phyloP scores from a whole-genome alignment of 2,113 vertebrate genomes.

The Scomber colias region DNA sequence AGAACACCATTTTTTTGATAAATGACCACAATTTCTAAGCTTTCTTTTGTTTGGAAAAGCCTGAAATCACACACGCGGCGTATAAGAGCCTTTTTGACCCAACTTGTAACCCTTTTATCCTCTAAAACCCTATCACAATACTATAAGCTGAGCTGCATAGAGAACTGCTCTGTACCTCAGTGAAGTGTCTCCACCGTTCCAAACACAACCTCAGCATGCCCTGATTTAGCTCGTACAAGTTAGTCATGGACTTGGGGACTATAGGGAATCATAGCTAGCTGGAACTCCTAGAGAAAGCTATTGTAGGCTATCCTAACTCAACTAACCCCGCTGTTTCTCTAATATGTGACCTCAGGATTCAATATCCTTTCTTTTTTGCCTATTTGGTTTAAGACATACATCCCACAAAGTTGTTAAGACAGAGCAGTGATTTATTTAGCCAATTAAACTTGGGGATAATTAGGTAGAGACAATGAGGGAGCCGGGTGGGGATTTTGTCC shows the following conservation, averaged over 20 bases:
- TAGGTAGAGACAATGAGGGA: constrained; percentile 66
- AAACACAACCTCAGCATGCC: constrained; percentile 27
- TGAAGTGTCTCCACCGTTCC: constrained; percentile 4
- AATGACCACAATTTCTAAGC: neutral
- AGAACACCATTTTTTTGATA: no score
- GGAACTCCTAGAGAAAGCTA: constrained; percentile 18
- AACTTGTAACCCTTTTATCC: constrained; percentile 10
- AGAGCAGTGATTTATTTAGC: constrained; percentile 78
- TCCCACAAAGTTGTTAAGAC: constrained; percentile 56
- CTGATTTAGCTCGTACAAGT: constrained; percentile 9
- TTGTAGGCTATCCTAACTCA: constrained; percentile 6
- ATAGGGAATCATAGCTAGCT: neutral
- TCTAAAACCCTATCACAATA: constrained; percentile 18
- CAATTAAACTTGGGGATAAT: constrained; percentile 80
- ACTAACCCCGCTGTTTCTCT: constrained; percentile 31
- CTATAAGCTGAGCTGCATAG: neutral
- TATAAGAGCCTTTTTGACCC: neutral
- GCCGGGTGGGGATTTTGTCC: constrained; percentile 66
- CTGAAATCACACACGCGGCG: neutral
- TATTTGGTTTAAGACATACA: constrained; percentile 52
- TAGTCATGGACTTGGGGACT: constrained; percentile 18
- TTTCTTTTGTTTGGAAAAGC: neutral
- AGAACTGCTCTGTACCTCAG: neutral
- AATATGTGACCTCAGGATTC: constrained; percentile 51
- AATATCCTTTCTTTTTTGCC: constrained; percentile 52